These are phyloP conservation scores for Tetropium fuscum DNA, from an alignment of 2,888 invertebrate species.

Conservation along the genomic window DNA sequence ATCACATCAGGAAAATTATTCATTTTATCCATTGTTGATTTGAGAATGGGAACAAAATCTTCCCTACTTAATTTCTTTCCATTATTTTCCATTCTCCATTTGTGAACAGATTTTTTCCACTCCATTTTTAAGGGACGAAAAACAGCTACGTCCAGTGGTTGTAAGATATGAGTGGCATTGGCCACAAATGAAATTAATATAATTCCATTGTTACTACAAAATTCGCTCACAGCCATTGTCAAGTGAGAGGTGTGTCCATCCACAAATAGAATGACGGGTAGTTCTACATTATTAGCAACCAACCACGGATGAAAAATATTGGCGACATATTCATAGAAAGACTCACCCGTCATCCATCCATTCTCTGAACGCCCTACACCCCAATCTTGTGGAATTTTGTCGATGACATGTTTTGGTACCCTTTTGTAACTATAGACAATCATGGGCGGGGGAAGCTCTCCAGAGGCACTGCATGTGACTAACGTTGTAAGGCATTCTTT, in stretches of 20 bases:
- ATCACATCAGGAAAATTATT: not conserved
- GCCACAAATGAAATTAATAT: not conserved
- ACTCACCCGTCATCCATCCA: constrained; percentile 14
- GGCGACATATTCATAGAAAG: constrained; percentile 7
- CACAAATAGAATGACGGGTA: constrained; percentile 8
- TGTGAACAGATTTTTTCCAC: not conserved
- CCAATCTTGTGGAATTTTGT: not conserved
- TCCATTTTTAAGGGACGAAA: not conserved
- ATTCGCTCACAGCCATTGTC: not conserved
- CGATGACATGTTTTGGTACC: not conserved
- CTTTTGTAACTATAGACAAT: not conserved
- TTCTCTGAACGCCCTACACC: constrained; percentile 4
- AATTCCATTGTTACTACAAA: not conserved
- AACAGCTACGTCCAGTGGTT: not conserved
- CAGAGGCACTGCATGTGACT: not conserved
- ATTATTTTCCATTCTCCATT: not conserved
- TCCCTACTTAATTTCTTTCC: not conserved
- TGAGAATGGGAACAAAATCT: not conserved
- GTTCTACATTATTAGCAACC: not conserved
- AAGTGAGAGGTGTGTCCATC: constrained; percentile 4
- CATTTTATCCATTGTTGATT: not conserved
- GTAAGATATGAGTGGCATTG: not conserved
- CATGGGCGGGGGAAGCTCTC: not conserved
- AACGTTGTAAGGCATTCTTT: not conserved
- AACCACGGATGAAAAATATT: constrained; percentile 13